Base-by-base conservation (phyloP, 2,113 vertebrate genomes). In the Barnardius zonarius region DNA sequence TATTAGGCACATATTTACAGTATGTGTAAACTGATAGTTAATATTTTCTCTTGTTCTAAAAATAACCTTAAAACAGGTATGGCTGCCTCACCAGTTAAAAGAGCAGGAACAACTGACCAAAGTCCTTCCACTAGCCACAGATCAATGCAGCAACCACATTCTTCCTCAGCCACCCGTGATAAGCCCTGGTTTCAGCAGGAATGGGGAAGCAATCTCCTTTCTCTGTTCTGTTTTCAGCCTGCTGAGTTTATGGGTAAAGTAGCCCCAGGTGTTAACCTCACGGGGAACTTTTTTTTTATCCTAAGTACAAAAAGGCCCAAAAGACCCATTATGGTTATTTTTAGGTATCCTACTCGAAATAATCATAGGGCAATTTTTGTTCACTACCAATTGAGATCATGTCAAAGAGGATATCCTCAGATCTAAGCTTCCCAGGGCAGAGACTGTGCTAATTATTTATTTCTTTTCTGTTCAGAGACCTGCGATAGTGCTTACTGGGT, bases 31-130 rank as follows among this genome's bases (percentile, higher is more conserved):
- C 66, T 54, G 79, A 88, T 86, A 89, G 86, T 52, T 81, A 1
- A 1, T 24, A 52, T 94, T 96, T 74, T 78, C 86, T 41, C 28
- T 35, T 17, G 48, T 79, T 69, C 92, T 87, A 96, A 97, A 92
- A 90, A 91, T 87, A 95, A 82, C 61, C 70, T 41, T 3, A 0
- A 54, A 83, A 27, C 8, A 35, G 87, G 75, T 4, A 17, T 24
- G 79, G 59, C 67, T 25, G 31, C 8, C 66, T 62, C 62, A 64
- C 51, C 80, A 48, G 33, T 46, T 75, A 48, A 57, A 61, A 69
- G 52, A 90, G 69, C 66, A 69, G 70, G 37, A 82, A 70, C 37
- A 66, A 83, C 15, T 76, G 84, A 82, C 52, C 83, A 41, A 92
- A 96, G 92, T 93, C 93, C 93, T 82, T 83, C 80, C 39, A 49